Percentiles rank a stretch among this genome's conserved stretches.
These are phyloP conservation scores for Alligator mississippiensis DNA, from an alignment of 2,113 vertebrate genomes.

Conservation along the genomic window DNA sequence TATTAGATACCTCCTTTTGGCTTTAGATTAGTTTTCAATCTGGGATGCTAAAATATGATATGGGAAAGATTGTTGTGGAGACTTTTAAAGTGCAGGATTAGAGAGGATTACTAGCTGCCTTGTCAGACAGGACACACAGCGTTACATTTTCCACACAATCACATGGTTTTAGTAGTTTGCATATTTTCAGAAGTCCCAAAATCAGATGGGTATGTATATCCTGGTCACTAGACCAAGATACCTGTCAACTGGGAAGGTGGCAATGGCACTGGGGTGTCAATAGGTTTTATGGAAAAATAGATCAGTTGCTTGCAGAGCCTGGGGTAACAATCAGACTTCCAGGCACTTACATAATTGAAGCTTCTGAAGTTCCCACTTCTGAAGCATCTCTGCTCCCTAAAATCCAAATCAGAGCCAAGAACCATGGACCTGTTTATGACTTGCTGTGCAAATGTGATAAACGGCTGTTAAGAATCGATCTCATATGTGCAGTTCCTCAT, in stretches of 20 bases:
- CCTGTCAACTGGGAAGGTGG: not conserved
- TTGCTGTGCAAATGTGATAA: not conserved
- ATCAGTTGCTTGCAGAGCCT: not conserved
- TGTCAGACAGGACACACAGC: accelerated
- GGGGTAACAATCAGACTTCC: not conserved
- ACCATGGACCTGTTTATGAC: not conserved
- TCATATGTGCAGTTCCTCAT: not conserved
- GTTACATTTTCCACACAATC: not conserved
- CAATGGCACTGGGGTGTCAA: not conserved
- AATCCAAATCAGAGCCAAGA: not conserved
- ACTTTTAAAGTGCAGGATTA: not conserved
- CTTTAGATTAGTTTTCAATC: not conserved
- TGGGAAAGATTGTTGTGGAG: not conserved
- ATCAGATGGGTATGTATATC: accelerated
- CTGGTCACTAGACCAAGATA: not conserved
- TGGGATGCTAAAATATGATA: not conserved
- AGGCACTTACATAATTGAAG: not conserved
- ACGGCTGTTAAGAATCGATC: not conserved
- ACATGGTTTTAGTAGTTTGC: accelerated
- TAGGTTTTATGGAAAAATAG: not conserved
- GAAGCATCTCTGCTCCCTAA: accelerated
- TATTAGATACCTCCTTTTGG: accelerated
- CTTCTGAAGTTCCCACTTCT: not conserved
- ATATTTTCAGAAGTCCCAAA: accelerated
- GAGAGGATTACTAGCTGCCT: not conserved